Base-by-base conservation (phyloP, 2,797 vertebrate species). In the Cyclopterus lumpus region DNA sequence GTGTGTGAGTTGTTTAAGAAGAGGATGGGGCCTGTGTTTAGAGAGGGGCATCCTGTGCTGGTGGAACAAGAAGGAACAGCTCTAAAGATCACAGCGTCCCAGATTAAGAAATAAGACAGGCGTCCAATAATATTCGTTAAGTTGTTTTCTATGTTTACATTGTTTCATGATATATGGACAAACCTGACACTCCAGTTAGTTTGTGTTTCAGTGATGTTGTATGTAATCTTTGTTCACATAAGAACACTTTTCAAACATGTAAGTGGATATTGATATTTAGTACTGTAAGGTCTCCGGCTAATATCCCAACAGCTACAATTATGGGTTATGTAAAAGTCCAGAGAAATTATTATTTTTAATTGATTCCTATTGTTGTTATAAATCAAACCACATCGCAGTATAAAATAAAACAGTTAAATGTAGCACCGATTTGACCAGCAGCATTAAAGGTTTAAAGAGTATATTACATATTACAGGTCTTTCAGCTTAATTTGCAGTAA, bases 21-120 rank as follows among this genome's bases (percentile, higher is more conserved):
- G 74, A 82, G 65, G 65, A 75, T 22, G n/a, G 46, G 54, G 66
- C 59, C 80, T 84, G 67, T 93, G 90, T 94, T 93, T 93, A 84
- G 77, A 92, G 87, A 82, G 71, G 38, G 62, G 87, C 89, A 91
- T 93, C 93, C 91, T 93, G 90, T 68, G 4, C 73, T 54, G 70
- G 62, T 84, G 73, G 81, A 75, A 80, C 59, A 70, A 89, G 68
- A 57, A 34, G 67, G 68, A 90, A 80, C 55, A 74, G 28, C 57
- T 82, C 68, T 72, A 0, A 1, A 68, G 53, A 86, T 81, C 77
- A 63, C 64, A 74, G 49, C 44, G 18, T 67, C 72, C 42, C 49
- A 20, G 61, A 42, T 63, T 16, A 9, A 75, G 90, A 93, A 26
- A 84, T 51, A 91, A 91, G 51, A 86, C 91, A 92, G 92, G 83